Conservation (phyloP, 2,113 vertebrate species). For the Etheostoma cragini region DNA sequence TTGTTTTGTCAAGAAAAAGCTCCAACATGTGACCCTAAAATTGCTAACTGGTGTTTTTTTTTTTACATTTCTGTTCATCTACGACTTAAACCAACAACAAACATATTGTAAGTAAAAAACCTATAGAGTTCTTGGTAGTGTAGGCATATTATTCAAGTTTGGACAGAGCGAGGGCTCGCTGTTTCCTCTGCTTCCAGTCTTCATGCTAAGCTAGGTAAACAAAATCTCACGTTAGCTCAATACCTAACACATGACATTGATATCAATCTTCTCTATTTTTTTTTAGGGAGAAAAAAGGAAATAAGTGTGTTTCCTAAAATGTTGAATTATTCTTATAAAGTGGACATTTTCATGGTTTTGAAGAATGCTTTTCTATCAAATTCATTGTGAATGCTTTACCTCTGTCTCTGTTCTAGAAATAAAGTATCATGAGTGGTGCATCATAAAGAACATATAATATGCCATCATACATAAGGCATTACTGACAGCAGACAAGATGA, state of each 20-base stretch:
- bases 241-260: neutral
- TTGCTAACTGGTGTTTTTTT: neutral
- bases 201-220: neutral
- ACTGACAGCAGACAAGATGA: slow-evolving; percentile 16
- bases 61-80: too few species aligned
- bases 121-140: neutral
- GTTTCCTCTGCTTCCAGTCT: neutral
- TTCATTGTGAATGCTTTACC: neutral
- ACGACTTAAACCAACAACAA: neutral
- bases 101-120: neutral
- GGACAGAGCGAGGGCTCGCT: neutral
- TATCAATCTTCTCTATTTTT: neutral
- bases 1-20: neutral
- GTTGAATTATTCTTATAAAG: neutral
- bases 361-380: neutral
- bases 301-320: neutral
- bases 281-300: neutral
- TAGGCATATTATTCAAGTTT: neutral
- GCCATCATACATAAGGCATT: neutral
- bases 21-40: neutral
- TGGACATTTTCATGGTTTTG: neutral
- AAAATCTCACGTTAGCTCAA: neutral
- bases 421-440: neutral
- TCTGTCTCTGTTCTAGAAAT: neutral
- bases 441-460: slow-evolving; percentile 15